Conservation (phyloP, 2,888 invertebrate genomes). For the Penaeus monodon region DNA sequence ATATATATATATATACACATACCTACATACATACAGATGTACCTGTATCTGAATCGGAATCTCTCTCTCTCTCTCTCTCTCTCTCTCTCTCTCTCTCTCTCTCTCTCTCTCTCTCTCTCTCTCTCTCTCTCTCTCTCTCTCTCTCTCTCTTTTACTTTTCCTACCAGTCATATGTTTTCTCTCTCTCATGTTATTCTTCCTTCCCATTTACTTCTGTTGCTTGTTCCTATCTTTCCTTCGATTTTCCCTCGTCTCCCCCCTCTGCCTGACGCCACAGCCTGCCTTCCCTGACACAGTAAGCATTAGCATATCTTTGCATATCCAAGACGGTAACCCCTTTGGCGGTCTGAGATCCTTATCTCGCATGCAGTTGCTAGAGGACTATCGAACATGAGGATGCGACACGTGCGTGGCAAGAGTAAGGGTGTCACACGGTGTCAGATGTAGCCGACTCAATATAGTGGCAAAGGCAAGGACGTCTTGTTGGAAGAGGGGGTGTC, state of each 20-base stretch:
- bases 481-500: too few species aligned
- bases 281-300: background rate
- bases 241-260: background rate
- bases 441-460: too few species aligned
- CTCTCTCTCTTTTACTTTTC: background rate
- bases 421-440: too few species aligned
- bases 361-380: too few species aligned
- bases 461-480: too few species aligned
- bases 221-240: background rate
- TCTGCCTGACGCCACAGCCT: background rate
- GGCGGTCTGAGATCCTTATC: too few species aligned
- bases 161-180: background rate
- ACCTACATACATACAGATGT: background rate
- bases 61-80: constrained; percentile 3
- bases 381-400: too few species aligned
- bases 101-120: constrained; percentile 1
- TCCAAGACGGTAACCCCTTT: background rate
- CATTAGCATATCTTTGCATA: background rate
- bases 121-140: constrained; percentile 10
- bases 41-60: background rate
- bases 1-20: background rate
- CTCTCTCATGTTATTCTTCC: background rate
- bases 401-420: too few species aligned
- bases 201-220: background rate
- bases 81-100: background rate